A percentile compares a stretch with the other conserved stretches of the same genome.
These are phyloP conservation scores for Palythoa grandiflora DNA, from an alignment of 92 coral and sea anemone species.

Conservation along the genomic window DNA sequence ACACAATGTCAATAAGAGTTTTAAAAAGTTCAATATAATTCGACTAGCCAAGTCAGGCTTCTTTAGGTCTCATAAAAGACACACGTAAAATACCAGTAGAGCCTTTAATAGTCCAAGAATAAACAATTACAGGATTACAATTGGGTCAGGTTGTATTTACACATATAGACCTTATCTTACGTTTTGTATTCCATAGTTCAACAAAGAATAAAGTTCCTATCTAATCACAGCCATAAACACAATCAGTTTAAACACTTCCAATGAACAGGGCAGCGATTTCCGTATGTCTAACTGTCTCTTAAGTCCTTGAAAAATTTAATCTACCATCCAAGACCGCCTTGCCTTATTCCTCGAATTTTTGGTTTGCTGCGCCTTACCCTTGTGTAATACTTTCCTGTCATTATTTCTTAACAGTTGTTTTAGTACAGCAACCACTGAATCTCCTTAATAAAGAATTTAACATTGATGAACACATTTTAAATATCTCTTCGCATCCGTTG, in stretches of 20 bases:
- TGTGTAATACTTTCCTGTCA: slow-evolving; percentile 56
- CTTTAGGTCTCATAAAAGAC: too few species aligned
- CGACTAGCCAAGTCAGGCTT: too few species aligned
- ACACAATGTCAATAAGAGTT: too few species aligned
- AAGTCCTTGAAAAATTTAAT: slow-evolving; percentile 65
- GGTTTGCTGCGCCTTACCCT: slow-evolving; percentile 66
- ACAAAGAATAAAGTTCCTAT: too few species aligned
- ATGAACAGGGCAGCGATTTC: slow-evolving; percentile 40
- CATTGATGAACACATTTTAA: neutral
- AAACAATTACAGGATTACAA: too few species aligned
- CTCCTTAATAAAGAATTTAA: neutral
- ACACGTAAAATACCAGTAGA: too few species aligned
- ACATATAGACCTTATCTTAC: too few species aligned
- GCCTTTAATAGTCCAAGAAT: too few species aligned
- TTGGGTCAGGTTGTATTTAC: too few species aligned
- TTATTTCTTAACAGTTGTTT: slow-evolving; percentile 57
- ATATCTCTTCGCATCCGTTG: neutral
- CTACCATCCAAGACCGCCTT: slow-evolving; percentile 73
- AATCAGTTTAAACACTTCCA: slow-evolving; percentile 60
- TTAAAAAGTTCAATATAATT: too few species aligned
- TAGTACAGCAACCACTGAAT: slow-evolving; percentile 41
- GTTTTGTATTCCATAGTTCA: neutral
- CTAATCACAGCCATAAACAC: slow-evolving; percentile 20
- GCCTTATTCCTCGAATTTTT: slow-evolving; percentile 65
- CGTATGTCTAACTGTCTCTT: slow-evolving; percentile 51